Conservation (phyloP, 2,797 vertebrate species). For the Buphagus erythrorhynchus region DNA sequence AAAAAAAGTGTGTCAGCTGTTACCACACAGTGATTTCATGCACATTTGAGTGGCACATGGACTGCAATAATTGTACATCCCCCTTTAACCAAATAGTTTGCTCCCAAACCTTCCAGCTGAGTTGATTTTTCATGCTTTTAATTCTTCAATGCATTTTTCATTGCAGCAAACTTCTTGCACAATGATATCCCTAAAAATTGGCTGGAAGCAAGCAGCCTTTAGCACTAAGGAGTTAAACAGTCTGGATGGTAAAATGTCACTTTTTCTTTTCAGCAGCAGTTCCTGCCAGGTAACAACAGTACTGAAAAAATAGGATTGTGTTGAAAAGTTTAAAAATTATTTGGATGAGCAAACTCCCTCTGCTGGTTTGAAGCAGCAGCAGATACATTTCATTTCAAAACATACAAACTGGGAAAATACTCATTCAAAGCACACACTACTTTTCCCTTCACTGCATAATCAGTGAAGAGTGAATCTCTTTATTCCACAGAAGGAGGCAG, state of each 20-base stretch:
- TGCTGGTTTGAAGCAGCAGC: conserved; percentile 32
- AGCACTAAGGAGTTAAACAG: background rate
- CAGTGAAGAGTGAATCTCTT: background rate
- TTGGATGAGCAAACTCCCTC: conserved; percentile 47
- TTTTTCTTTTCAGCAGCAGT: background rate
- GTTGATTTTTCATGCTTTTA: background rate
- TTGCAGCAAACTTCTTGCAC: background rate
- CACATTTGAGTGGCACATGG: background rate
- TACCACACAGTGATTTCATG: background rate
- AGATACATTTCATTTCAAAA: background rate
- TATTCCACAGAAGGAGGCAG: background rate
- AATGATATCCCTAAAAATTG: background rate
- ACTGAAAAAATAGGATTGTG: background rate
- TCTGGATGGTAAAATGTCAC: background rate
- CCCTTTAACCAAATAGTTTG: background rate
- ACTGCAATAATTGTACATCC: background rate
- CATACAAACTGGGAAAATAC: background rate
- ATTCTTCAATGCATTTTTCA: background rate
- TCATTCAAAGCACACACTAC: background rate
- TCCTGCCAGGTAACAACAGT: background rate
- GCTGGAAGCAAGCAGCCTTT: background rate
- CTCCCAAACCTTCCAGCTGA: background rate
- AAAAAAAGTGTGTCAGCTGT: background rate
- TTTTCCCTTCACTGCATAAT: background rate
- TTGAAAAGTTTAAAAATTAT: background rate